Percentiles rank a stretch among this genome's conserved stretches.
Evolutionary conservation across 1,140 invertebrate genomes (phyloP).

Genomic region (Apis florea): DNA sequence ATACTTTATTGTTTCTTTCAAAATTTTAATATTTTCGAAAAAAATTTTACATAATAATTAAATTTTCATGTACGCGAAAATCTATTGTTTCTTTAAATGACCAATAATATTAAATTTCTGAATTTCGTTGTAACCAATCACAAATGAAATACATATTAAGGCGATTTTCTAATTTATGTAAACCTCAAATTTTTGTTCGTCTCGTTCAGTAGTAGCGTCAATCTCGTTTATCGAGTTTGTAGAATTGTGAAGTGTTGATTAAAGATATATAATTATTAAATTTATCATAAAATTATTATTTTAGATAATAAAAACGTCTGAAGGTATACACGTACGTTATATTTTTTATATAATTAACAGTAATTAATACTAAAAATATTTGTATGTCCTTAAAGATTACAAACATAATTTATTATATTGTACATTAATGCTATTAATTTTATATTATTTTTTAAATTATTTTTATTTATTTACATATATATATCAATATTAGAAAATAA

Average conservation of each 20-base stretch:
- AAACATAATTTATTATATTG: conserved; percentile 1
- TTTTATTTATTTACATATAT: background rate
- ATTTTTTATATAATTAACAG: conserved; percentile 4
- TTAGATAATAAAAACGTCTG: conserved; percentile 16
- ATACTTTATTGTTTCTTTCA: background rate
- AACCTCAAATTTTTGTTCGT: conserved; percentile 27
- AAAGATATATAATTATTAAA: conserved; percentile 25
- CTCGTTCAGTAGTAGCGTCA: conserved; percentile 35
- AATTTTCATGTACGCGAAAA: background rate
- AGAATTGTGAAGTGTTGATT: conserved; percentile 15
- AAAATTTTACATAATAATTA: background rate
- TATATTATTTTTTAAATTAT: background rate
- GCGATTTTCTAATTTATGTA: conserved; percentile 22
- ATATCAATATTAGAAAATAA: too few relatives aligned
- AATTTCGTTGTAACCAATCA: conserved; percentile 7
- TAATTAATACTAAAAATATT: background rate
- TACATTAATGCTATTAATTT: conserved; percentile 27
- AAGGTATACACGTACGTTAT: conserved; percentile 46
- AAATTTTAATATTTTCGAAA: background rate
- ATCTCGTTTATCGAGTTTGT: conserved; percentile 28
- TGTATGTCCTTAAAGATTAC: background rate
- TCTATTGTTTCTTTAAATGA: background rate
- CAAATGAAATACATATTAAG: conserved; percentile 3
- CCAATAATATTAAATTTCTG: conserved; percentile 1
- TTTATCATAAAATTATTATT: conserved; percentile 26